These are phyloP conservation scores for Pantelozetes paolii DNA, from an alignment of 2,888 invertebrate species.

Conservation along the genomic window DNA sequence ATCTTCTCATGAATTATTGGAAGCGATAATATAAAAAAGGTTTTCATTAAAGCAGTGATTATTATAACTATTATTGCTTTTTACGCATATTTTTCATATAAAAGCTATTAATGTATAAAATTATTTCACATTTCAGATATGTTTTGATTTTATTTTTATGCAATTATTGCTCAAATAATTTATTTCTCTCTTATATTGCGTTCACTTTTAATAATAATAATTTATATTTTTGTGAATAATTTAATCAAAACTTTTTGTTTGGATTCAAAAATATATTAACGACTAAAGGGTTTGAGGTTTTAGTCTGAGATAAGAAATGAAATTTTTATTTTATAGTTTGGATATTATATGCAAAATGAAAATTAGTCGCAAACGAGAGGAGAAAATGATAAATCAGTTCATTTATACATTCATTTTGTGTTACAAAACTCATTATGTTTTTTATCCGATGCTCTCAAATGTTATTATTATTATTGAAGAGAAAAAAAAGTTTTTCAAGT, in stretches of 20 bases:
- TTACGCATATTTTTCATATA: not conserved
- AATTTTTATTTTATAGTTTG: not conserved
- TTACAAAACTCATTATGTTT: constrained; percentile 5
- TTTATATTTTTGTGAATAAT: not conserved
- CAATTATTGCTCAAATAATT: no score
- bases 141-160: no score
- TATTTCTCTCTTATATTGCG: no score
- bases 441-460: not conserved
- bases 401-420: not conserved
- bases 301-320: not conserved
- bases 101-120: no score
- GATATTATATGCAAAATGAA: constrained; percentile 7
- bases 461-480: not conserved
- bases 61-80: not conserved
- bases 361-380: constrained; percentile 9
- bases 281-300: not conserved
- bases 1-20: constrained; percentile 24
- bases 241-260: constrained; percentile 28
- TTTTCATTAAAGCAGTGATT: not conserved
- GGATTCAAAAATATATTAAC: not conserved
- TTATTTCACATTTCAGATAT: no score
- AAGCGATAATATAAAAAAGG: constrained; percentile 16
- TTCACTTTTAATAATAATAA: no score
- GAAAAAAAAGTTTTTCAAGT: not conserved
- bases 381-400: constrained; percentile 24